phyloP scores from a whole-genome alignment of 2,797 vertebrate genomes.

The Nasua narica region DNA sequence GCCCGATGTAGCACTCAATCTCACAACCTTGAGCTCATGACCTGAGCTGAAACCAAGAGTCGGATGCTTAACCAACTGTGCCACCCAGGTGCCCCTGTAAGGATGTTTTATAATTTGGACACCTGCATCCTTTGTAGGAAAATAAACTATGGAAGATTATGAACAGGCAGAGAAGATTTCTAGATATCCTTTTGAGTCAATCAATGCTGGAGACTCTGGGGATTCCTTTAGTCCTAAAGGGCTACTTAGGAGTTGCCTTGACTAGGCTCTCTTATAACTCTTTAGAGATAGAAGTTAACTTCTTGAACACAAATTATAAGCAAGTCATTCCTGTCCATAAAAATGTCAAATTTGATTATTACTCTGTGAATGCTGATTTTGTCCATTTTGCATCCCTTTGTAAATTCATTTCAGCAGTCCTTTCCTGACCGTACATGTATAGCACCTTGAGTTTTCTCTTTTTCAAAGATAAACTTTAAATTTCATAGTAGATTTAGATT shows the following conservation, averaged over 20 bases:
- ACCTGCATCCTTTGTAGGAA: not conserved
- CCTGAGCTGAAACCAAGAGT: not conserved
- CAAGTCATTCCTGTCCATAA: not conserved
- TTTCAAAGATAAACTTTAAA: not conserved
- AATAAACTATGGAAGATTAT: not conserved
- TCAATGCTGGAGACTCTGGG: not conserved
- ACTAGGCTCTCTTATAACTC: slow-evolving; percentile 16
- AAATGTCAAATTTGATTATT: slow-evolving; percentile 20
- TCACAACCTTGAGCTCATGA: not conserved
- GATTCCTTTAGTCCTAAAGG: not conserved
- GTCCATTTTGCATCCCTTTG: not conserved
- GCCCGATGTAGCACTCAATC: not conserved
- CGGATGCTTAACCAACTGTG: not conserved
- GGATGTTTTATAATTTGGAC: not conserved
- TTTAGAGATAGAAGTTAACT: not conserved
- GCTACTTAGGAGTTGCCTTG: not conserved
- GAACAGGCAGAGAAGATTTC: slow-evolving; percentile 28
- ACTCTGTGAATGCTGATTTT: not conserved
- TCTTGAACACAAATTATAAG: not conserved
- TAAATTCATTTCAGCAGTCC: slow-evolving; percentile 21
- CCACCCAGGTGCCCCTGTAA: not conserved
- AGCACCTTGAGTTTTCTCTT: not conserved
- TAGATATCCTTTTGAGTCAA: not conserved
- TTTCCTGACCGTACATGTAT: not conserved
- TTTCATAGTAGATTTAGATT: slow-evolving; percentile 1